These are phyloP conservation scores for Sebastes trivittatus DNA, from an alignment of 2,797 vertebrate genomes.

Conservation along the genomic window DNA sequence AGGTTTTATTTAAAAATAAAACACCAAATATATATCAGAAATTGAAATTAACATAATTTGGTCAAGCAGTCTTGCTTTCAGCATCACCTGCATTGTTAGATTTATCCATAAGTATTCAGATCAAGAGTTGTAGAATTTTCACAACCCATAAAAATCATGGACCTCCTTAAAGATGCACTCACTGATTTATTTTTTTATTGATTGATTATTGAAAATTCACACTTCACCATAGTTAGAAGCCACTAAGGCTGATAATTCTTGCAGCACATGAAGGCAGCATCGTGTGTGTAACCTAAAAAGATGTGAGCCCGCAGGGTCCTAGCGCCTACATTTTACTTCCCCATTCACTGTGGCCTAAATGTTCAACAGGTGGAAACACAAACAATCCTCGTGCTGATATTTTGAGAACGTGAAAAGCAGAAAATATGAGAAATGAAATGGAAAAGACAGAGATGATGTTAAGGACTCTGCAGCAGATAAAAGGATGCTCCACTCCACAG, in stretches of 20 bases:
- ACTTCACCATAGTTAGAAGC: background rate
- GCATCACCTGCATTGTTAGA: rapidly evolving
- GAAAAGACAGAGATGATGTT: background rate
- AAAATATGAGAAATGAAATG: background rate
- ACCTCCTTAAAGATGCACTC: background rate
- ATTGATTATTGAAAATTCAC: background rate
- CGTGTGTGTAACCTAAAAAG: conserved; percentile 2
- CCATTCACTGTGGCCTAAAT: conserved; percentile 13
- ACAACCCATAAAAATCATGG: background rate
- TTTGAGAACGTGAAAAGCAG: background rate
- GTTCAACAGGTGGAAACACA: conserved; percentile 52
- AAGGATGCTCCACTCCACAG: background rate
- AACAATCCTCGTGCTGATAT: background rate
- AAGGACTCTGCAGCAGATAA: background rate
- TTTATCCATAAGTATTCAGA: background rate
- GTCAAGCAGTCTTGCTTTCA: background rate
- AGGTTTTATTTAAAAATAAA: background rate
- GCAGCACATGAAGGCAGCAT: conserved; percentile 35
- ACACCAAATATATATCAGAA: background rate
- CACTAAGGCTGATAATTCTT: background rate
- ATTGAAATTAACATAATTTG: background rate
- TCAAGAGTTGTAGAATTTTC: background rate
- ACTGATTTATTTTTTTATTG: background rate
- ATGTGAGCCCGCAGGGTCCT: conserved; percentile 28
- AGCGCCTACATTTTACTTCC: background rate